Percentiles rank a stretch among this genome's conserved stretches.
Evolutionary conservation across 1,140 invertebrate genomes (phyloP).

Genomic region (Physella acuta): DNA sequence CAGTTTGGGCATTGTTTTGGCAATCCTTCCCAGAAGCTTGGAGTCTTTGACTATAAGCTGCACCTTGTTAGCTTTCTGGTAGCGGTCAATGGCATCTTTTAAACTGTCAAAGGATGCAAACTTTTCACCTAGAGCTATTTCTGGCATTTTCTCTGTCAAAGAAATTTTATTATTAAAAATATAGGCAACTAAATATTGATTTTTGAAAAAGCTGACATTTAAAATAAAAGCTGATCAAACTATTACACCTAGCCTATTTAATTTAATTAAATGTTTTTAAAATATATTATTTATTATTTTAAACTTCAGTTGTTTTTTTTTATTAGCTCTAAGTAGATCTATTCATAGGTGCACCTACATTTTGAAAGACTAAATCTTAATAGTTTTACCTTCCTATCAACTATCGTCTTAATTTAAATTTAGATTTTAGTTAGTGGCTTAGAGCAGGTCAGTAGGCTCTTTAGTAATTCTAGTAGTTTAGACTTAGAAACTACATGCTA

Average conservation of each 20-base stretch:
- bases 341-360: background rate
- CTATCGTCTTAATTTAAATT: too few species aligned
- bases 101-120: constrained; percentile 22
- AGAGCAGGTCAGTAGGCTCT: too few species aligned
- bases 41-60: constrained; percentile 26
- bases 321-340: background rate
- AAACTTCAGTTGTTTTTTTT: too few species aligned
- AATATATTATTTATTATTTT: too few species aligned
- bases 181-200: too few species aligned
- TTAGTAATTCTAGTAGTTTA: background rate
- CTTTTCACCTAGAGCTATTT: constrained; percentile 23
- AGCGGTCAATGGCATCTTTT: constrained; percentile 27
- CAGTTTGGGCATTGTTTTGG: constrained; percentile 22
- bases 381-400: too few species aligned
- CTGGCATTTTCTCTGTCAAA: constrained; percentile 13
- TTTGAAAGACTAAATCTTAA: background rate
- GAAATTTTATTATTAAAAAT: too few species aligned
- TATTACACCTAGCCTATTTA: too few species aligned
- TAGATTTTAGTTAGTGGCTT: too few species aligned
- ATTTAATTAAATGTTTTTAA: too few species aligned
- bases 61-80: constrained; percentile 21
- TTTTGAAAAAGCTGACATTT: too few species aligned
- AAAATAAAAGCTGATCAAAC: too few species aligned
- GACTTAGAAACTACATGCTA: background rate
- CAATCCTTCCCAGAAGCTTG: constrained; percentile 21